Percentiles rank a stretch among this genome's conserved stretches.
phyloP scores from a whole-genome alignment of 2,113 vertebrate genomes.

The Entosphenus tridentatus region DNA sequence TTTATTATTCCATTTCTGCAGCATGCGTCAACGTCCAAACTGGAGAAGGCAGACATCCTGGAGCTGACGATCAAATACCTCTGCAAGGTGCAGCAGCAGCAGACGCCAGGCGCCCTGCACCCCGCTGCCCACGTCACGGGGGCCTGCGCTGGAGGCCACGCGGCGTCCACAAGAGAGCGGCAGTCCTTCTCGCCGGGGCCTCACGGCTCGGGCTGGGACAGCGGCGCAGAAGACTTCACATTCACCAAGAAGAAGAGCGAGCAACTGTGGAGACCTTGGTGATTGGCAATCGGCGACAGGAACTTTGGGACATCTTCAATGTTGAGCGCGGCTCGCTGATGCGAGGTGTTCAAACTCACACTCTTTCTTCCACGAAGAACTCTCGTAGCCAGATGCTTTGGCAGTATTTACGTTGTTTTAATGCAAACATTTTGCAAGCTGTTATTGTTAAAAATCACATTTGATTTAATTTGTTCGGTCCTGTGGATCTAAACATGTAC shows the following conservation, averaged over 20 bases:
- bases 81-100: not conserved
- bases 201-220: not conserved
- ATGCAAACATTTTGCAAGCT: too few species aligned
- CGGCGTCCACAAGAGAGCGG: not conserved
- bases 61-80: constrained; percentile 2
- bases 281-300: not conserved
- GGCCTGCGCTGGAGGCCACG: not conserved
- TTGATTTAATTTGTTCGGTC: too few species aligned
- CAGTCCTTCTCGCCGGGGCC: not conserved
- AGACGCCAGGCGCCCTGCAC: not conserved
- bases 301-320: too few species aligned
- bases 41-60: constrained; percentile 4
- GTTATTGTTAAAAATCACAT: too few species aligned
- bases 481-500: too few species aligned
- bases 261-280: not conserved
- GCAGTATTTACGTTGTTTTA: too few species aligned
- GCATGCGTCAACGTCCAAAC: not conserved
- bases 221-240: not conserved
- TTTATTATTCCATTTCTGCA: not conserved
- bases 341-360: too few species aligned
- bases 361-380: too few species aligned
- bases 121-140: not conserved
- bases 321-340: too few species aligned
- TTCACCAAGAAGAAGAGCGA: not conserved
- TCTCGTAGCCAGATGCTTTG: too few species aligned